Evolutionary conservation across 2,113 vertebrate genomes (phyloP).

Genomic region (Anarrhichthys ocellatus): DNA sequence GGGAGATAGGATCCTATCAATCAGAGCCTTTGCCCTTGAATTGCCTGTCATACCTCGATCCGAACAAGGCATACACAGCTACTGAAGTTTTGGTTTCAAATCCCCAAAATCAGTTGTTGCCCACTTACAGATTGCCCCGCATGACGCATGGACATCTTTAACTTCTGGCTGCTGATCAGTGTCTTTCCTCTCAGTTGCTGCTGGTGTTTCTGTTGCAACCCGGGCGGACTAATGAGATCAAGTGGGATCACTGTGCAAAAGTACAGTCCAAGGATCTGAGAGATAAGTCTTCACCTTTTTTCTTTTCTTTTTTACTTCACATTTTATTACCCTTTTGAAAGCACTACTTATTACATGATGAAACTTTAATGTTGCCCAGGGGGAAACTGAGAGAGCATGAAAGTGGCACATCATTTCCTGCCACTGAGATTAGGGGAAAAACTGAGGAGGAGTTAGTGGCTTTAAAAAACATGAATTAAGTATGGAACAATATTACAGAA

Average conservation of each 20-base stretch:
- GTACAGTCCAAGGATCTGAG: neutral
- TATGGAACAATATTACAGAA: slow-evolving; percentile 29
- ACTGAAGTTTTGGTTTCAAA: slow-evolving; percentile 18
- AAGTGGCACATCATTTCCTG: slow-evolving; percentile 47
- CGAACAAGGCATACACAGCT: slow-evolving; percentile 1
- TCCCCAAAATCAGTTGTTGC: slow-evolving; percentile 7
- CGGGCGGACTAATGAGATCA: neutral
- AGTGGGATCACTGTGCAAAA: neutral
- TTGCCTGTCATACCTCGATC: slow-evolving; percentile 38
- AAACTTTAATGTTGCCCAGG: slow-evolving; percentile 47
- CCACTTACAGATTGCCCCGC: neutral
- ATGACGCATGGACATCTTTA: neutral
- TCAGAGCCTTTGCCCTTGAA: slow-evolving; percentile 47
- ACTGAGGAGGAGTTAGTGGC: slow-evolving; percentile 13
- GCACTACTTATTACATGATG: slow-evolving; percentile 41
- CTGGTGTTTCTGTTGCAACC: slow-evolving; percentile 13
- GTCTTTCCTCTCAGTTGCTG: neutral
- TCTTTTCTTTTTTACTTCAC: slow-evolving; percentile 34
- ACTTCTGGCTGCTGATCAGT: slow-evolving; percentile 10
- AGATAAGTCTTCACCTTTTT: slow-evolving; percentile 22
- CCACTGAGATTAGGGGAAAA: slow-evolving; percentile 16
- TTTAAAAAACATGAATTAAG: slow-evolving; percentile 47
- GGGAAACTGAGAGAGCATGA: neutral
- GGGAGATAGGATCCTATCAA: slow-evolving; percentile 47
- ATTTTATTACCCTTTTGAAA: slow-evolving; percentile 24